Percentiles rank a stretch among this genome's conserved stretches.
Evolutionary conservation across 2,888 invertebrate genomes (phyloP).

Genomic region (Drosophila siamana): DNA sequence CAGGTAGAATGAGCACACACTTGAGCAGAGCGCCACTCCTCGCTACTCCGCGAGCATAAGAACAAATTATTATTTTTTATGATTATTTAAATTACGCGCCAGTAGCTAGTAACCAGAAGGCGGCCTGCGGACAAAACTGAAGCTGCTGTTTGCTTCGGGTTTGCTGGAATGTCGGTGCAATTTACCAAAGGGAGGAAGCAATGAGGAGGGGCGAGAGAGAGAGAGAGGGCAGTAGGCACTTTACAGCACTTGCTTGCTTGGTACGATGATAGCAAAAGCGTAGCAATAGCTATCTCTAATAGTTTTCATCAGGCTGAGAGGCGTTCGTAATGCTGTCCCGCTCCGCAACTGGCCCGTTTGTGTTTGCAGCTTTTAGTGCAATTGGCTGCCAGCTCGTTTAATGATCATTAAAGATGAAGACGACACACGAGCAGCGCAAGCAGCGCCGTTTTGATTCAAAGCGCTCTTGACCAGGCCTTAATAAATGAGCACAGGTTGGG

Average conservation of each 20-base stretch:
- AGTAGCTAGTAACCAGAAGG: conserved; percentile 57
- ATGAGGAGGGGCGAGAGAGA: too few species aligned
- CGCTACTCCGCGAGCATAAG: conserved; percentile 45
- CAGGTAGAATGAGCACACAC: conserved; percentile 21
- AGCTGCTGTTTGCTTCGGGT: too few species aligned
- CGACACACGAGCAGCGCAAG: conserved; percentile 63
- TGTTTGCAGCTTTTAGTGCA: conserved; percentile 78
- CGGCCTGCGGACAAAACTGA: conserved; percentile 10
- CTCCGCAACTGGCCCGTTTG: conserved; percentile 14
- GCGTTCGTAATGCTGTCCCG: conserved; percentile 13
- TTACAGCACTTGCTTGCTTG: conserved; percentile 64
- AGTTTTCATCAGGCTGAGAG: conserved; percentile 79
- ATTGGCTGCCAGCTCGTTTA: conserved; percentile 79
- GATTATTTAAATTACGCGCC: conserved; percentile 79
- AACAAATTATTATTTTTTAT: conserved; percentile 80
- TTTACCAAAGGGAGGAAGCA: conserved; percentile 64
- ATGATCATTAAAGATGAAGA: conserved; percentile 80
- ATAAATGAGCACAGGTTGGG: conserved; percentile 76
- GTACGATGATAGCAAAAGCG: conserved; percentile 13
- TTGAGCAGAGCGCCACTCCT: too few species aligned
- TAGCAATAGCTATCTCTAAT: conserved; percentile 62
- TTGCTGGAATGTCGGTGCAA: conserved; percentile 71
- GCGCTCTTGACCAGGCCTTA: conserved; percentile 80
- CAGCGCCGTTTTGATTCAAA: conserved; percentile 74
- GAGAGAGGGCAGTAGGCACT: conserved; percentile 68